A percentile compares a stretch with the other conserved stretches of the same genome.
phyloP scores from a whole-genome alignment of 2,797 vertebrate species.

The Chlorospingus flavigularis region DNA sequence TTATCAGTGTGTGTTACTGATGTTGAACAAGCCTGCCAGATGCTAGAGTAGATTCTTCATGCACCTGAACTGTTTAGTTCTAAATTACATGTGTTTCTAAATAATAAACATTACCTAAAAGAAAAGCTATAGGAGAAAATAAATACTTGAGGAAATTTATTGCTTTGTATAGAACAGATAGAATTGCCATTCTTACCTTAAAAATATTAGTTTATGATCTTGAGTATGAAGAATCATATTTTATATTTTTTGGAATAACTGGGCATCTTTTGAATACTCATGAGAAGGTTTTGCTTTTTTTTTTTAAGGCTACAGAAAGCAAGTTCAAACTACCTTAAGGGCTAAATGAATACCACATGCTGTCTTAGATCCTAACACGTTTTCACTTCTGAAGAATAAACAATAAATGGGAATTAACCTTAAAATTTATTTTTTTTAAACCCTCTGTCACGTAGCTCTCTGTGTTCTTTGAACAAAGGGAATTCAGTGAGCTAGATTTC shows the following conservation, averaged over 20 bases:
- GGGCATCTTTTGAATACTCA: background rate
- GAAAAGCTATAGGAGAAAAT: background rate
- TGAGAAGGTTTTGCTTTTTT: background rate
- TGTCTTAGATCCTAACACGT: background rate
- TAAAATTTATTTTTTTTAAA: conserved; percentile 10
- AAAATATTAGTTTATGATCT: background rate
- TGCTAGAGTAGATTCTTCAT: background rate
- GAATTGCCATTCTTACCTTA: background rate
- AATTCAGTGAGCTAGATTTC: background rate
- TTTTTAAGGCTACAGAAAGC: background rate
- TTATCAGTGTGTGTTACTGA: background rate
- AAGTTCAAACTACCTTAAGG: background rate
- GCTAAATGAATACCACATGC: background rate
- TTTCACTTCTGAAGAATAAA: conserved; percentile 34
- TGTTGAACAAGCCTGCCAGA: background rate
- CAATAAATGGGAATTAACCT: conserved; percentile 7
- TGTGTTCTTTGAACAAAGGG: background rate
- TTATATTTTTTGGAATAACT: background rate
- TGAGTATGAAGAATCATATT: background rate
- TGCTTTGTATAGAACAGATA: background rate
- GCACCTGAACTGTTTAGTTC: background rate
- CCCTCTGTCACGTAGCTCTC: background rate
- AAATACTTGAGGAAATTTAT: background rate
- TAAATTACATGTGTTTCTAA: background rate
- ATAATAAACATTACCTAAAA: background rate